phyloP scores from a whole-genome alignment of 2,888 invertebrate genomes.

The Eilema caniola region DNA sequence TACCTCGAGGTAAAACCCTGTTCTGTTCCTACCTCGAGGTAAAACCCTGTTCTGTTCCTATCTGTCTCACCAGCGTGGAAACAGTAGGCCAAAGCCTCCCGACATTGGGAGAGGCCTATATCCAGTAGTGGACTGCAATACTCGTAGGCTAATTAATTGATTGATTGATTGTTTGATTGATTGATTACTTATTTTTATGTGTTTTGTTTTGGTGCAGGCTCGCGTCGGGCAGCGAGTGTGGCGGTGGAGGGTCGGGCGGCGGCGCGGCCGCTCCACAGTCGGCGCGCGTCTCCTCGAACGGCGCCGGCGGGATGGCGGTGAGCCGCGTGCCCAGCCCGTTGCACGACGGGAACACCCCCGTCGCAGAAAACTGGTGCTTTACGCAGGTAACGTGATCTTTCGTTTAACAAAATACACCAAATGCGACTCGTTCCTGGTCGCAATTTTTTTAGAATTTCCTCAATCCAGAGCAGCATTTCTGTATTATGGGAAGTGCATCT shows the following conservation, averaged over 20 bases:
- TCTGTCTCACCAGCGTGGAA: too few relatives aligned
- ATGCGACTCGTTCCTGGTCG: neutral
- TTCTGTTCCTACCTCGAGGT: too few relatives aligned
- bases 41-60: too few relatives aligned
- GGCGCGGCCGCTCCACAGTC: slow-evolving; percentile 90
- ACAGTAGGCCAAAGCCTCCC: too few relatives aligned
- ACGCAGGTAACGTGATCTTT: slow-evolving; percentile 92
- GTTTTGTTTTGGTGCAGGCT: slow-evolving; percentile 88
- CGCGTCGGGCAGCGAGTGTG: slow-evolving; percentile 86
- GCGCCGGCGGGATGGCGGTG: slow-evolving; percentile 97
- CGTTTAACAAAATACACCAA: neutral
- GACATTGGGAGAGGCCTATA: too few relatives aligned
- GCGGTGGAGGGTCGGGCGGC: slow-evolving; percentile 83
- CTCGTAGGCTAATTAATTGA: too few relatives aligned
- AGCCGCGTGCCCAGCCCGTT: slow-evolving; percentile 98
- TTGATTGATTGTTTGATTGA: too few relatives aligned
- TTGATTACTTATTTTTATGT: slow-evolving; percentile 1
- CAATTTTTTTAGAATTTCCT: neutral
- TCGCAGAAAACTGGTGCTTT: slow-evolving; percentile 99
- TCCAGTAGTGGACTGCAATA: too few relatives aligned
- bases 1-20: too few relatives aligned
- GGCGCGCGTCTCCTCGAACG: slow-evolving; percentile 95
- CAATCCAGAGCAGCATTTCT: neutral
- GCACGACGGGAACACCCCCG: slow-evolving; percentile 98
- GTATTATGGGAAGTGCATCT: too few relatives aligned